A percentile compares a stretch with the other conserved stretches of the same genome.
Conservation (phyloP, 2,797 vertebrate genomes). For the Etheostoma perlongum region DNA sequence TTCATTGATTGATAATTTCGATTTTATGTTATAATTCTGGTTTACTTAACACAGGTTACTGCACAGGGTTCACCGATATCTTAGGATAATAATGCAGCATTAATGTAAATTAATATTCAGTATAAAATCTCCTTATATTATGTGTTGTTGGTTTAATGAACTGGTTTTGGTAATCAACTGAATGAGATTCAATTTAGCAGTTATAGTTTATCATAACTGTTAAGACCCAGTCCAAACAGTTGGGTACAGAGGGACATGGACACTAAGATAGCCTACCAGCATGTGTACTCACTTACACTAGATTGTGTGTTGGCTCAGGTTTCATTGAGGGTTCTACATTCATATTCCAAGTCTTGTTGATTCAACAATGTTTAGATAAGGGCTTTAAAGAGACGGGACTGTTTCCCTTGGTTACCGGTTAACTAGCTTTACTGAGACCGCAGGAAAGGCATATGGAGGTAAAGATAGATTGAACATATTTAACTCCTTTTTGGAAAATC, state of each 20-base stretch:
- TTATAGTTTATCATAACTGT: not conserved
- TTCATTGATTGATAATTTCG: too few species aligned
- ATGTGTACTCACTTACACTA: not conserved
- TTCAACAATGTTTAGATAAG: constrained; percentile 58
- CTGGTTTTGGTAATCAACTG: too few species aligned
- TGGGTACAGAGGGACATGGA: too few species aligned
- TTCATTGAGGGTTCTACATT: constrained; percentile 19
- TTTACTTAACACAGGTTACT: not conserved
- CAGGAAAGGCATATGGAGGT: constrained; percentile 12
- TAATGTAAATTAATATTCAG: too few species aligned
- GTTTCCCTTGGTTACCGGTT: constrained; percentile 51
- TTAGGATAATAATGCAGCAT: not conserved
- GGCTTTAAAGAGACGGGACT: constrained; percentile 31
- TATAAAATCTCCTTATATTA: too few species aligned
- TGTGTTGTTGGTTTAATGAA: too few species aligned
- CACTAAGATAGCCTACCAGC: too few species aligned
- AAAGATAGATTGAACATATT: constrained; percentile 4
- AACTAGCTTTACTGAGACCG: constrained; percentile 43
- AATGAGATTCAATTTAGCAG: not conserved
- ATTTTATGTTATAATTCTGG: not conserved
- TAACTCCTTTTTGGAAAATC: constrained; percentile 7
- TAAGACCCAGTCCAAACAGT: not conserved
- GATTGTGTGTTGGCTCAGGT: constrained; percentile 1
- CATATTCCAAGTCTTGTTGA: constrained; percentile 42
- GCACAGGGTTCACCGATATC: too few species aligned